These are phyloP conservation scores for Gobio gobio DNA, from an alignment of 2,113 vertebrate species.

Conservation along the genomic window DNA sequence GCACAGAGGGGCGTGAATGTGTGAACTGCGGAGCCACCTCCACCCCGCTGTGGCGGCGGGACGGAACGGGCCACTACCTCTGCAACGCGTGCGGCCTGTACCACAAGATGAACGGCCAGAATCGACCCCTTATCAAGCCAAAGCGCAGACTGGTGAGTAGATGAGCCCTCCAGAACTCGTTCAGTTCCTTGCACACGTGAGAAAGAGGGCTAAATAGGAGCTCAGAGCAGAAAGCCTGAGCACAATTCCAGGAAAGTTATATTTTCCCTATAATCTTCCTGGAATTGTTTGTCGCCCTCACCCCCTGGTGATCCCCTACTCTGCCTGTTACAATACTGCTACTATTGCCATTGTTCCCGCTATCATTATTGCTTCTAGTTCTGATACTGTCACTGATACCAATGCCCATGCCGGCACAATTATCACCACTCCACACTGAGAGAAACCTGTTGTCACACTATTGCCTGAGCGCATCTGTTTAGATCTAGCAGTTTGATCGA, in stretches of 20 bases:
- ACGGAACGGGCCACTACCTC: constrained; percentile 98
- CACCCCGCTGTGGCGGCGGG: constrained; percentile 96
- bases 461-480: constrained; percentile 4
- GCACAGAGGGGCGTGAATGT: constrained; percentile 97
- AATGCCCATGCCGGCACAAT: constrained; percentile 74
- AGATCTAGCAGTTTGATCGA: background rate
- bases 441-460: constrained; percentile 46
- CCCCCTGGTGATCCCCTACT: constrained; percentile 77
- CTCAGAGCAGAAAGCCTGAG: constrained; percentile 62
- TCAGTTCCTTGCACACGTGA: constrained; percentile 38
- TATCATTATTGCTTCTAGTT: constrained; percentile 82
- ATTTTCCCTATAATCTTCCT: constrained; percentile 86
- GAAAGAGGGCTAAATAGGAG: constrained; percentile 61
- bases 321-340: constrained; percentile 77
- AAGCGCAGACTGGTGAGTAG: constrained; percentile 96
- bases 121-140: constrained; percentile 98
- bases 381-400: constrained; percentile 84
- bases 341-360: constrained; percentile 81
- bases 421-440: constrained; percentile 70
- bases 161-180: constrained; percentile 15
- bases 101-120: constrained; percentile 99
- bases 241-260: constrained; percentile 87
- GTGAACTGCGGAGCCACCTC: constrained; percentile 99
- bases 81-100: constrained; percentile 99
- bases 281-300: constrained; percentile 81